Percentiles rank a stretch among this genome's conserved stretches.
Evolutionary conservation across 2,797 vertebrate species (phyloP).

Genomic region (Adelosebastes latens): DNA sequence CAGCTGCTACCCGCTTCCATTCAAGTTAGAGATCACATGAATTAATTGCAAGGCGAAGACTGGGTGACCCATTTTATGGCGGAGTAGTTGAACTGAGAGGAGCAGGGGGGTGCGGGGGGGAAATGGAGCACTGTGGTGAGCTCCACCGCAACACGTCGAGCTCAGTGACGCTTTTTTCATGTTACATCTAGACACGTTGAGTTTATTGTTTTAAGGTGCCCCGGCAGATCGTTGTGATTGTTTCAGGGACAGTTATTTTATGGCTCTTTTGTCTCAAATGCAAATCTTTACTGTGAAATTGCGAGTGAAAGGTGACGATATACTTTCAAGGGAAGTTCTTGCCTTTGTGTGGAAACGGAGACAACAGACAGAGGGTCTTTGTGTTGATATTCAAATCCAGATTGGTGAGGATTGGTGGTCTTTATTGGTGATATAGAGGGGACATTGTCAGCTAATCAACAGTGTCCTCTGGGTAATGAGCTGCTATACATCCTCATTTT

Average conservation of each 20-base stretch:
- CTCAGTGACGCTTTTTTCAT: background rate
- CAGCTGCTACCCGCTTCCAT: slow-evolving; percentile 46
- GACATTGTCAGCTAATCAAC: background rate
- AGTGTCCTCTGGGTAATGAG: background rate
- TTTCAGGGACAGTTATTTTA: slow-evolving; percentile 8
- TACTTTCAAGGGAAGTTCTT: background rate
- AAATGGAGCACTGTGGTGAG: background rate
- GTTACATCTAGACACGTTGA: background rate
- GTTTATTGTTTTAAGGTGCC: background rate
- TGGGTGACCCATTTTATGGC: slow-evolving; percentile 68
- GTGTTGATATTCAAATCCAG: background rate
- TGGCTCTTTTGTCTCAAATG: background rate
- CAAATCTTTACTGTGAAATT: background rate
- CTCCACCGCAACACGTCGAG: background rate
- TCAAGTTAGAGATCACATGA: slow-evolving; percentile 58
- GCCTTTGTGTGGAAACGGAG: background rate
- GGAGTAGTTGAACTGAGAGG: slow-evolving; percentile 49
- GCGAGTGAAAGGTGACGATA: background rate
- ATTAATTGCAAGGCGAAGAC: slow-evolving; percentile 66
- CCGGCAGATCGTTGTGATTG: background rate
- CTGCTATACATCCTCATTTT: slow-evolving; percentile 5
- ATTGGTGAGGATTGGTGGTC: background rate
- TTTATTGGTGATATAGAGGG: background rate
- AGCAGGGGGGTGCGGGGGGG: background rate
- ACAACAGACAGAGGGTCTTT: background rate